These are phyloP conservation scores for Melanaphis sacchari DNA, from an alignment of 1,140 invertebrate genomes.

Conservation along the genomic window DNA sequence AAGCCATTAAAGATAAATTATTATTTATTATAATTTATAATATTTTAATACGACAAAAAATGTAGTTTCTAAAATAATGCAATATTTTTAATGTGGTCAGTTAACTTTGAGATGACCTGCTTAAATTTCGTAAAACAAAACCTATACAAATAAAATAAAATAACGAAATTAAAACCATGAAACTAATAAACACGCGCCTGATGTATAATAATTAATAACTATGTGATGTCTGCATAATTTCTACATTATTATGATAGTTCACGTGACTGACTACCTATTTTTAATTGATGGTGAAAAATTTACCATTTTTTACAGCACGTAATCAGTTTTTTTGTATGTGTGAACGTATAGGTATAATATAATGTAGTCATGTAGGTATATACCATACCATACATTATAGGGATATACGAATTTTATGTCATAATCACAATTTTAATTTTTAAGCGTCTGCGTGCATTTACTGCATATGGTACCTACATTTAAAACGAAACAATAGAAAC, in stretches of 20 bases:
- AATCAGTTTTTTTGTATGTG: background rate
- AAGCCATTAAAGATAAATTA: background rate
- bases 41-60: background rate
- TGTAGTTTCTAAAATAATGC: background rate
- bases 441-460: background rate
- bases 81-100: background rate
- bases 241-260: background rate
- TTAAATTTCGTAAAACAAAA: background rate
- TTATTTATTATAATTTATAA: background rate
- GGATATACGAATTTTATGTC: background rate
- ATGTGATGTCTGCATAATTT: background rate
- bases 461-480: background rate
- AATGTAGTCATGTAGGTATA: background rate
- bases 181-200: background rate
- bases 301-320: background rate
- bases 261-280: background rate
- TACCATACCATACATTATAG: background rate
- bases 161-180: background rate
- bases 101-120: background rate
- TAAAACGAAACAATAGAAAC: background rate
- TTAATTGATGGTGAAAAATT: background rate
- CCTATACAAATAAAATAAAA: background rate
- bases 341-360: background rate
- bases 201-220: background rate
- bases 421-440: background rate